Evolutionary conservation across 2,888 invertebrate genomes (phyloP), one percentile per base, ranked within the genome.

Genomic region (Scelioninae gen. 2): DNA sequence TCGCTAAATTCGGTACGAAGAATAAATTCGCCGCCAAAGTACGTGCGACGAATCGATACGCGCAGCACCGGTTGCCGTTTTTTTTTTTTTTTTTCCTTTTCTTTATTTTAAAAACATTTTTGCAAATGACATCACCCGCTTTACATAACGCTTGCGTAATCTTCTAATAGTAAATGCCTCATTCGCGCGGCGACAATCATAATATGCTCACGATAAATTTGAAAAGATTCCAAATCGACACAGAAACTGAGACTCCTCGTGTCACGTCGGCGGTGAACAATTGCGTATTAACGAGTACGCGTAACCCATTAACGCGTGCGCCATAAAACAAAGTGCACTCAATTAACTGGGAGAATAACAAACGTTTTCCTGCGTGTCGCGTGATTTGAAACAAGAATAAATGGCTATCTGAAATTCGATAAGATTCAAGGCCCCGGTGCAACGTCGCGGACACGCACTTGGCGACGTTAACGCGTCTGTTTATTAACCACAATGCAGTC

Each of bases 381-480:
- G 46, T 53, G 60, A 64, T 69, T 61, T 69, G 39, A 60, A 69
- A 53, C 43, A 69, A 69, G 53, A 61, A 69, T 61, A 61, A 53
- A 61, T 43, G 22, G 37, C 39, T 61, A 69, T 69, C 55, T 53
- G 15, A 48, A 67, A 69, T 69, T 61, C 52, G 61, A 69, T 69
- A 69, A 69, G 41, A 33, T 25, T 55, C 69, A 61, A 69, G 61
- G 69, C 19, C 13, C 18, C 28, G 43, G n/a, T 19, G 18, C 35
- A 53, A 11, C 22, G 50, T 7, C 6, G 45, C 13, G 6, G 15
- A 16, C 41, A 28, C 50, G n/a, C 50, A 25, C 10, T 43, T 41
- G 33, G 41, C 33, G 16, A 10, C 35, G 45, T 39, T 46, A 57
- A 55, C 53, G 22, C 57, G 43, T 33, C 35, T 39, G 31, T 57